These are phyloP conservation scores for Neoarius graeffei DNA, from an alignment of 2,113 vertebrate genomes.

Conservation along the genomic window DNA sequence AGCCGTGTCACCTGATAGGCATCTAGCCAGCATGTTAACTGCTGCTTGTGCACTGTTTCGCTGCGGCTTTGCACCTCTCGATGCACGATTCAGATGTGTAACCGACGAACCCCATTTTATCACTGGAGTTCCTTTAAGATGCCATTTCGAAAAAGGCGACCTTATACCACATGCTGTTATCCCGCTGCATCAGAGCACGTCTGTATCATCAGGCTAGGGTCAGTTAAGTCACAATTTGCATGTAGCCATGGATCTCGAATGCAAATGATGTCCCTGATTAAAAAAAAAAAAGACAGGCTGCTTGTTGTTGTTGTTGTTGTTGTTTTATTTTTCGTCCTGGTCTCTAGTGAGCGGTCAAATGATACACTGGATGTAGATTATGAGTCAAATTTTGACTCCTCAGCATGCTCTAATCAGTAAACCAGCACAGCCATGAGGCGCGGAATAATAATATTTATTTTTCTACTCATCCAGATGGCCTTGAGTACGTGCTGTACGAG, in stretches of 20 bases:
- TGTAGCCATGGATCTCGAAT: neutral
- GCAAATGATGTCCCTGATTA: neutral
- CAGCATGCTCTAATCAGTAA: neutral
- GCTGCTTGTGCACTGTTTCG: slow-evolving; percentile 14
- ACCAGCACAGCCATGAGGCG: neutral
- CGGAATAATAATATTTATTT: neutral
- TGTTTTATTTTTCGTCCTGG: neutral
- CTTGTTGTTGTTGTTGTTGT: neutral
- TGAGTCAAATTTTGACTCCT: neutral
- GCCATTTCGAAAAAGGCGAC: neutral
- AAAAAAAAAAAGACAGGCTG: neutral
- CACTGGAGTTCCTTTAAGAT: neutral
- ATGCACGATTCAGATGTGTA: neutral
- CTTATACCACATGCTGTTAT: no score
- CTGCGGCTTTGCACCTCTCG: slow-evolving; percentile 20
- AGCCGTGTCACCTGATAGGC: slow-evolving; percentile 24
- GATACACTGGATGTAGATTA: neutral
- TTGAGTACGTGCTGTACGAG: neutral
- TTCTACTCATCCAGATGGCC: neutral
- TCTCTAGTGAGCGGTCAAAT: neutral
- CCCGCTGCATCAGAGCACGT: neutral
- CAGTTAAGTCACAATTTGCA: neutral
- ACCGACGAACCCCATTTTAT: neutral
- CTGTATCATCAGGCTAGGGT: neutral
- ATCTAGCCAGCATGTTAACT: slow-evolving; percentile 28